Percentiles rank a stretch among this genome's conserved stretches.
Conservation (phyloP, 2,113 vertebrate species). For the cat (Felis catus) region F.catus_Fca126_mat1.0 CM031419.1:37168001-37168500, state of each 20-base stretch:
- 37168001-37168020: background rate
- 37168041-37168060: background rate
- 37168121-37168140: background rate
- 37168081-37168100: background rate
- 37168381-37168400: constrained; percentile 89
- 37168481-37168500: background rate
- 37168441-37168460: background rate
- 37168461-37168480: background rate
- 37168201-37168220: background rate
- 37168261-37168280: constrained; percentile 86
- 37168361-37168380: constrained; percentile 87
- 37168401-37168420: constrained; percentile 81
- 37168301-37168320: constrained; percentile 92
- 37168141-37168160: background rate
- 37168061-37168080: background rate
- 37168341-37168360: constrained; percentile 92
- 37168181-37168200: background rate
- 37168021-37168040: background rate
- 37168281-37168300: constrained; percentile 86
- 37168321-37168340: constrained; percentile 93
- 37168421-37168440: background rate
- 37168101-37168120: background rate
- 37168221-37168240: background rate
- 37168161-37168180: background rate
- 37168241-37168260: background rate